Evolutionary conservation across 2,888 invertebrate genomes (phyloP), one percentile per base, ranked within the genome.

Genomic region (Dynastes tityus): DNA sequence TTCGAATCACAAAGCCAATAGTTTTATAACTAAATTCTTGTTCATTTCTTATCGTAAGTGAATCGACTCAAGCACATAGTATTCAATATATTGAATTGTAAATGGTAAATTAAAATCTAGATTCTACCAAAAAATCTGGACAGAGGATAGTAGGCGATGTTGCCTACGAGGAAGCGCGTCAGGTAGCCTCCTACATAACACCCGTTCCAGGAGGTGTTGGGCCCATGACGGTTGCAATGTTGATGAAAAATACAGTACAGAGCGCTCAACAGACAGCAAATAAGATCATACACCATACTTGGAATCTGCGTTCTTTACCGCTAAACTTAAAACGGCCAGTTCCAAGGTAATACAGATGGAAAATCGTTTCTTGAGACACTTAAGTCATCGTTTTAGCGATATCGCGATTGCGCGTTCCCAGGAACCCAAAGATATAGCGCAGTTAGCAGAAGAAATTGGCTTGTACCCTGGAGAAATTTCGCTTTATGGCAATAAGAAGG

Each of bases 181-280:
- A 92, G 83, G 94, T 95, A 80, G 98, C 98, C 16, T 93, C 95
- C 0, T 94, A 93, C 89, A 96, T 98, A 85, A 98, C 98, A 32
- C 98, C 98, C 3, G 98, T 98, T 71, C 97, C 97, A 11, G 96
- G 96, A 77, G 99, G 99, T 80, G 99, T 99, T 80, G 99, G 99
- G 0, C 99, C 99, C 16, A 98, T 99, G 98, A 99, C 99, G 0
- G 99, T 98, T 81, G 98, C 98, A 27, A 98, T 98, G 98, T 90
- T 97, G 49, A 97, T 98, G 96, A 93, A 93, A 84, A 99, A 99
- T 90, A 98, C 98, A 0, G 95, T 98, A 51, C 91, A 94, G 82
- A 94, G 97, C 73, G 97, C 98, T 8, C 90, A 92, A 83, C 90
- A 91, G 70, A 90, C 92, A 75, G 91, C 92, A 13, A 89, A 91